phyloP scores from a whole-genome alignment of 2,797 vertebrate species.

The Kryptopterus vitreolus region DNA sequence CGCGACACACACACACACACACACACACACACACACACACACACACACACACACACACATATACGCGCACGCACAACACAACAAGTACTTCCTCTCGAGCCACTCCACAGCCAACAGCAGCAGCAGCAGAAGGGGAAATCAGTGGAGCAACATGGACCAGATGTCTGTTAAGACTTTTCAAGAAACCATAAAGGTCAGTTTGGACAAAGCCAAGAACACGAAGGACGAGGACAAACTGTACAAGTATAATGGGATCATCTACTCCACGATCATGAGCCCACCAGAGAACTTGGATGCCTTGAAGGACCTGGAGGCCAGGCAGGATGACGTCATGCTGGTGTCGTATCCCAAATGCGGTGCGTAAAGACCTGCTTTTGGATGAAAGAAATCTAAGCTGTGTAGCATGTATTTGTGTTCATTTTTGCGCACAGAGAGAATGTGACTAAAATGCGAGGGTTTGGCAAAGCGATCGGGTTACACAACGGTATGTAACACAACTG shows the following conservation, averaged over 20 bases:
- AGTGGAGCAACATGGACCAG: background rate
- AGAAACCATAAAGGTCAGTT: accelerated
- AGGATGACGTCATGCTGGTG: constrained; percentile 66
- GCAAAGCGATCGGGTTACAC: constrained; percentile 23
- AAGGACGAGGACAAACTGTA: constrained; percentile 63
- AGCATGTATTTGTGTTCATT: background rate
- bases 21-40: background rate
- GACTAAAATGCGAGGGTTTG: background rate
- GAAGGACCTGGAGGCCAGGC: constrained; percentile 64
- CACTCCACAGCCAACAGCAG: background rate
- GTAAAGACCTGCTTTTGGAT: constrained; percentile 9
- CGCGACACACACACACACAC: background rate
- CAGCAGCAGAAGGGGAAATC: background rate
- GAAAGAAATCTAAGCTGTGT: background rate
- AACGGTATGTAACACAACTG: too few relatives aligned
- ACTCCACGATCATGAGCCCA: constrained; percentile 62
- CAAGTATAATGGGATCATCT: constrained; percentile 62
- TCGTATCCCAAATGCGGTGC: constrained; percentile 77
- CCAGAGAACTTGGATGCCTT: constrained; percentile 65
- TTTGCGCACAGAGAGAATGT: background rate
- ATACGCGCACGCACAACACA: too few relatives aligned
- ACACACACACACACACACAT: background rate
- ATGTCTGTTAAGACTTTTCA: constrained; percentile 2
- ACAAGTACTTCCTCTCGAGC: background rate
- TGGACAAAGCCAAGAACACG: constrained; percentile 51